A percentile compares a stretch with the other conserved stretches of the same genome.
These are phyloP conservation scores for Anseranas semipalmata DNA, from an alignment of 2,113 vertebrate species.

Conservation along the genomic window DNA sequence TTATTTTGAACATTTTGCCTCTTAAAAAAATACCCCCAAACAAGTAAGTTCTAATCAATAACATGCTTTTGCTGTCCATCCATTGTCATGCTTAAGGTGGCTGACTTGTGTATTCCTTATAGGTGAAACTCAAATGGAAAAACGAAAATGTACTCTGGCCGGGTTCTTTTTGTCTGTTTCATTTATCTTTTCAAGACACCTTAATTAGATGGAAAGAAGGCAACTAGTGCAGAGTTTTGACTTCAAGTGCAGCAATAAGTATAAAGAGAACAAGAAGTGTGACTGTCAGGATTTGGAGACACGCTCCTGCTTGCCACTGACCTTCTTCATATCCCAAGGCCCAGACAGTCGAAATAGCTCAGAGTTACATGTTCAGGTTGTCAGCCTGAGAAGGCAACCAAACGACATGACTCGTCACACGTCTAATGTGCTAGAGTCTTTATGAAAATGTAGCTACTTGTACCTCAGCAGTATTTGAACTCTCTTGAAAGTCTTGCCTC, in stretches of 20 bases:
- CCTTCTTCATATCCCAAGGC: neutral
- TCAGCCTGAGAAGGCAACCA: neutral
- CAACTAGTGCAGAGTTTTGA: neutral
- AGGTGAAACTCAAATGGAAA: slow-evolving; percentile 36
- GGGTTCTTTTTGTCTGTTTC: neutral
- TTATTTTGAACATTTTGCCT: neutral
- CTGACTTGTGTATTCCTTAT: neutral
- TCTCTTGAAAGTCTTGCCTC: neutral
- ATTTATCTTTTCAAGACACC: neutral
- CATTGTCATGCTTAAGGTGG: neutral
- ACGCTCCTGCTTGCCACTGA: neutral
- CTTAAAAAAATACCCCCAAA: neutral
- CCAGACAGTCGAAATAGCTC: neutral
- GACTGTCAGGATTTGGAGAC: neutral
- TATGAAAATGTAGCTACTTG: neutral
- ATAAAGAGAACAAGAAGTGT: neutral
- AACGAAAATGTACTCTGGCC: neutral
- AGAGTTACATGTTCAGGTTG: neutral
- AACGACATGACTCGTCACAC: neutral
- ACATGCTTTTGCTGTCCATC: neutral
- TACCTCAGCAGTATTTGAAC: neutral
- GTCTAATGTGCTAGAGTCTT: neutral
- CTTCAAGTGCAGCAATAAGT: neutral
- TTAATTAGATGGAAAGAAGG: neutral
- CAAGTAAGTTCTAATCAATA: slow-evolving; percentile 5